Evolutionary conservation across 2,113 vertebrate species (phyloP).

Genomic region (Pluvianellus socialis): DNA sequence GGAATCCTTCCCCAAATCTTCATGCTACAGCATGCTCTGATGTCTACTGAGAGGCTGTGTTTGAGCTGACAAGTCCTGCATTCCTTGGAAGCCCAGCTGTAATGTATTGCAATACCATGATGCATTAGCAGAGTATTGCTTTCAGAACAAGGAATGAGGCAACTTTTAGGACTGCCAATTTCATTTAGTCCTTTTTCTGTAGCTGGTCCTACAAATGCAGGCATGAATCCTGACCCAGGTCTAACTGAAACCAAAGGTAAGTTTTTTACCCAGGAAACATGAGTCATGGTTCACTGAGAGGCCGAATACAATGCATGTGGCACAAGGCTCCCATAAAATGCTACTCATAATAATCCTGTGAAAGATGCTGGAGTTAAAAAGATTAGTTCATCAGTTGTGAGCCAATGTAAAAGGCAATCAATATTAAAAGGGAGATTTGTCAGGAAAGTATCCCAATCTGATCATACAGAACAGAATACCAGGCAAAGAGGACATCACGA

Average conservation of each 20-base stretch:
- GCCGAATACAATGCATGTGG: background rate
- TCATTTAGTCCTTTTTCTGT: background rate
- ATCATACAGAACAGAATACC: background rate
- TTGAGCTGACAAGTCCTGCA: background rate
- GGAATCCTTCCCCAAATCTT: background rate
- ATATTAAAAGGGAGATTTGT: background rate
- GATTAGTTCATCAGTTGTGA: background rate
- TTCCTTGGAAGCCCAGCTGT: background rate
- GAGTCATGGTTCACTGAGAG: background rate
- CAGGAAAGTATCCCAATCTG: background rate
- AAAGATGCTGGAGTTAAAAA: background rate
- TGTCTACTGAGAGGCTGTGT: background rate
- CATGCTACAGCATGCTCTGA: background rate
- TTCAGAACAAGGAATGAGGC: background rate
- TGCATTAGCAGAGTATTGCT: background rate
- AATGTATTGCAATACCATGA: background rate
- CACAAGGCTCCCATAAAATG: background rate
- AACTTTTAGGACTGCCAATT: background rate
- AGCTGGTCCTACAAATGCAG: background rate
- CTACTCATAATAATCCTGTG: background rate
- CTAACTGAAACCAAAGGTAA: background rate
- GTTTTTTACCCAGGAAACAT: background rate
- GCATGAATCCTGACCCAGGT: background rate
- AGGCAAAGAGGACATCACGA: background rate
- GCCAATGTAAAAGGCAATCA: background rate